Base-by-base conservation (phyloP, 2,113 vertebrate genomes). In the Oreotrochilus melanogaster region DNA sequence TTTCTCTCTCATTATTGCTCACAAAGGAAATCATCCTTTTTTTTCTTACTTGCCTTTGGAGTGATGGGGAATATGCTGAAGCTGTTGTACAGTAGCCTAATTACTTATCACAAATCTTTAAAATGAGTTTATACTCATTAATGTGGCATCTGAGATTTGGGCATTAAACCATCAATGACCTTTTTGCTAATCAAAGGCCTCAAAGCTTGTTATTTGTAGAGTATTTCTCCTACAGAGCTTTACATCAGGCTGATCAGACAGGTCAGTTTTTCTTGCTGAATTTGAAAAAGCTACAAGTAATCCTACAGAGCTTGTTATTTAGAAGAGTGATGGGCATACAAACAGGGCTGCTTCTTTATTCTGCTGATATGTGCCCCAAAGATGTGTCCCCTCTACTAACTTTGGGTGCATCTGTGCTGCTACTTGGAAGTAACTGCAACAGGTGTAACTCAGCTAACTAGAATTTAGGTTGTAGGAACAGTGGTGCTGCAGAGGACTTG, bases 31-130 rank as follows among this genome's bases (percentile, higher is more conserved):
- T 78, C 65, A 75, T 54, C 71, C 51, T 33, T 86, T 61, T 61
- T 17, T 2, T 66, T 86, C 88, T 86, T 31, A 21, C 58, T 86
- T 93, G 89, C 57, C 94, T 91, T 96, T 94, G 93, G 76, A 85
- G 73, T 58, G 80, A 85, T 57, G 39, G 27, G 37, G 22, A 93
- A 87, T 87, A 60, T 85, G 72, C 92, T 91, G 80, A 91, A 96
- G n/a, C 35, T 72, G 57, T 92, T 39, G 24, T 89, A 72, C 43
- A 78, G 84, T 45, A 53, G 69, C 48, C 86, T 92, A 93, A 95
- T 95, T 93, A 89, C 89, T 91, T 93, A 95, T 57, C 91, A 95
- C 86, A 97, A 93, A 97, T 97, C 91, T 97, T 93, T 84, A 84
- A 91, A 95, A 95, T 91, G 28, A 92, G 76, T 95, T 96, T 93